Percentiles rank a stretch among this genome's conserved stretches.
Conservation (phyloP, 2,113 vertebrate genomes). For the Vidua chalybeata region DNA sequence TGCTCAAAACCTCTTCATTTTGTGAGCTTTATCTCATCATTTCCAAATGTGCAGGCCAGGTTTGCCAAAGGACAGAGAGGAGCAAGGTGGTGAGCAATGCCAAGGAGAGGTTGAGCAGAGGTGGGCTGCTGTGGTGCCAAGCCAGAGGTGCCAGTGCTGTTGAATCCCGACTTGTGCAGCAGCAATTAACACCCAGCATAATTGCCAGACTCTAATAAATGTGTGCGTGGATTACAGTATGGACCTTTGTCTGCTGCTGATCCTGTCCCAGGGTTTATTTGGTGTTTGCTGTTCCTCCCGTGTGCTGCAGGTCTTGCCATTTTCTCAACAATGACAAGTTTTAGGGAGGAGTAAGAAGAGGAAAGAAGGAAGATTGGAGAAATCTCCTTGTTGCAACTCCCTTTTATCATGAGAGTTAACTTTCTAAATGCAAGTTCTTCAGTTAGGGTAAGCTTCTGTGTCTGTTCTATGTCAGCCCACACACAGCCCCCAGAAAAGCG, state of each 20-base stretch:
- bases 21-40: neutral
- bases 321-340: neutral
- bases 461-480: neutral
- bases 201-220: neutral
- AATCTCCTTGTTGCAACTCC: neutral
- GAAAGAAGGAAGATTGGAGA: neutral
- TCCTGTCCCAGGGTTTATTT: neutral
- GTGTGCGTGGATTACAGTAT: accelerated
- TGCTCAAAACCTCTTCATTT: neutral
- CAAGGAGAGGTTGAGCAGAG: neutral
- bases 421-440: neutral
- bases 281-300: neutral
- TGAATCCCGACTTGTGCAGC: accelerated
- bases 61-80: neutral
- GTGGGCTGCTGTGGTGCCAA: accelerated
- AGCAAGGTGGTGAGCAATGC: neutral
- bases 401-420: neutral
- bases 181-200: neutral
- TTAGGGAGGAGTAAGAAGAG: neutral
- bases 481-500: neutral
- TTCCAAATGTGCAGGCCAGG: neutral
- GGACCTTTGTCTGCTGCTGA: neutral
- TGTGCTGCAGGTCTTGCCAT: neutral
- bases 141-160: neutral
- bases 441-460: neutral